A percentile compares a stretch with the other conserved stretches of the same genome.
Evolutionary conservation across 2,113 vertebrate genomes (phyloP).

Genomic region (Baryphthengus martii): DNA sequence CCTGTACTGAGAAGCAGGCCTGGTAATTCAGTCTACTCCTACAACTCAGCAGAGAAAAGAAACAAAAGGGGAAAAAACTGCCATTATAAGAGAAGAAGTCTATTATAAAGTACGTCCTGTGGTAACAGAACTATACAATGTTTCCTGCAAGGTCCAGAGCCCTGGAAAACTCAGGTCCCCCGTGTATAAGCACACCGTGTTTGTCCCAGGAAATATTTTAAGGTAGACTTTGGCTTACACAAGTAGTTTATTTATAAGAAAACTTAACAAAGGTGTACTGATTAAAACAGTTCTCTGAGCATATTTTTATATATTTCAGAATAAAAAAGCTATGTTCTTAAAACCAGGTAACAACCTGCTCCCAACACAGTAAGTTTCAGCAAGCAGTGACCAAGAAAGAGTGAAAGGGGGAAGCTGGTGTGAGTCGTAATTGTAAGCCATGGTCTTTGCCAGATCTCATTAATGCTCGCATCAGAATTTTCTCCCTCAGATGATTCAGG

Average conservation of each 20-base stretch:
- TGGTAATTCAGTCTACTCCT: conserved; percentile 34
- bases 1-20: conserved; percentile 15
- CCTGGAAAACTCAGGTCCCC: neutral
- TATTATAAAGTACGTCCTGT: neutral
- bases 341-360: neutral
- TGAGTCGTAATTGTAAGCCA: neutral
- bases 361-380: neutral
- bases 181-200: neutral
- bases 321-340: neutral
- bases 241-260: conserved; percentile 46
- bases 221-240: conserved; percentile 5
- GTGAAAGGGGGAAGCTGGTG: neutral
- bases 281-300: conserved; percentile 22
- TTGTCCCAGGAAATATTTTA: neutral
- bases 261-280: conserved; percentile 10
- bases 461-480: neutral
- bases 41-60: neutral
- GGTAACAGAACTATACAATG: neutral
- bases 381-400: neutral
- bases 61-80: neutral
- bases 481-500: neutral
- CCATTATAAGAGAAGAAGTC: conserved; percentile 22
- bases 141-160: neutral
- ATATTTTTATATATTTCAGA: neutral
- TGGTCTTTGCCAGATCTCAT: neutral